Percentiles rank a stretch among this genome's conserved stretches.
Evolutionary conservation across 2,113 vertebrate genomes (phyloP).

Genomic region (Campylomormyrus tamandua): DNA sequence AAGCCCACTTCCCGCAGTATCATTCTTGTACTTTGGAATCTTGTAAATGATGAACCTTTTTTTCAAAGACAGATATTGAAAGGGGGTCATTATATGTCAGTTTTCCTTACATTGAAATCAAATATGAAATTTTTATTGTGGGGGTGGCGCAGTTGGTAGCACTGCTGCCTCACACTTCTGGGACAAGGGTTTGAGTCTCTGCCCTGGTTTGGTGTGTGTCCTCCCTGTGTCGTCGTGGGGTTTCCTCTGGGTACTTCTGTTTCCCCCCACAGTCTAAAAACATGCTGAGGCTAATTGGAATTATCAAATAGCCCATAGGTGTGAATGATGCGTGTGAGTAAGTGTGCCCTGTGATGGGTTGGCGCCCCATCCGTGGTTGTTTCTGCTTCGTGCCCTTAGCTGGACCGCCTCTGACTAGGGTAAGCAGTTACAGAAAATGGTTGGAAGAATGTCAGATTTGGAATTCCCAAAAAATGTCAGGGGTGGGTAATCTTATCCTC

Average conservation of each 20-base stretch:
- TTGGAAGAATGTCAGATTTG: background rate
- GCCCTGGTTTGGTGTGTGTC: background rate
- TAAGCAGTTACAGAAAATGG: background rate
- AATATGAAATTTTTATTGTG: background rate
- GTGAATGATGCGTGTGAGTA: background rate
- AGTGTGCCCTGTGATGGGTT: background rate
- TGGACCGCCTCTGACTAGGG: background rate
- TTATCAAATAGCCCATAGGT: background rate
- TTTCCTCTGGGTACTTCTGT: background rate
- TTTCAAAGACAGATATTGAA: background rate
- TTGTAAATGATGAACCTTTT: slow-evolving; percentile 85
- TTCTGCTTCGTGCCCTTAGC: background rate
- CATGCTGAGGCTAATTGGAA: background rate
- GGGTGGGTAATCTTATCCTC: no score
- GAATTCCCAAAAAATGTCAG: background rate
- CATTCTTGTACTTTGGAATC: slow-evolving; percentile 62
- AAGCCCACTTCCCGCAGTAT: slow-evolving; percentile 60
- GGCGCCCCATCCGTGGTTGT: background rate
- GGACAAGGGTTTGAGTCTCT: background rate
- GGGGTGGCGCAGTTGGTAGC: background rate
- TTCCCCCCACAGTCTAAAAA: background rate
- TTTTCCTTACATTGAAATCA: background rate
- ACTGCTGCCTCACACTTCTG: background rate
- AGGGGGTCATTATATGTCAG: background rate
- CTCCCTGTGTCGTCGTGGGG: background rate